phyloP scores from a whole-genome alignment of 2,113 vertebrate genomes.

The Aegithalos caudatus region DNA sequence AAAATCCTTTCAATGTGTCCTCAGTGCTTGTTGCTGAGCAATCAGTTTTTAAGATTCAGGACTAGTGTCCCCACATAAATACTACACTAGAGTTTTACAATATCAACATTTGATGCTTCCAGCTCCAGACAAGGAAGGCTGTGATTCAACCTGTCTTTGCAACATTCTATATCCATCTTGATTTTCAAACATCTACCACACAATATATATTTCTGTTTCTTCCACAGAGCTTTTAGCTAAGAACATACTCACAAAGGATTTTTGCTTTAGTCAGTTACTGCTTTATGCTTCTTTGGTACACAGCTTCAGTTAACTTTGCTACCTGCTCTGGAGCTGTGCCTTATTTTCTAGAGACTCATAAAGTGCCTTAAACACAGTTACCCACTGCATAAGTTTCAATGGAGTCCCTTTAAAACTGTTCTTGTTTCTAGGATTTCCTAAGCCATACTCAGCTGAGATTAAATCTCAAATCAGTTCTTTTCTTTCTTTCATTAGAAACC shows the following conservation, averaged over 20 bases:
- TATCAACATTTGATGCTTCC: neutral
- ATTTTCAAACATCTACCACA: neutral
- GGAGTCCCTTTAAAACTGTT: neutral
- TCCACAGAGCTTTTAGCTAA: neutral
- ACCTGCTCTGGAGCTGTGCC: neutral
- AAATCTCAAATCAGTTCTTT: neutral
- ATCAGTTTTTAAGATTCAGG: neutral
- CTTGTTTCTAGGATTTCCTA: neutral
- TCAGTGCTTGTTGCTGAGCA: neutral
- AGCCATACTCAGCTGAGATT: neutral
- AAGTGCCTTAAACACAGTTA: neutral
- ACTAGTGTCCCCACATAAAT: neutral
- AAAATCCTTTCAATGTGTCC: neutral
- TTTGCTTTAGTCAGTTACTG: neutral
- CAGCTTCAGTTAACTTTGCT: neutral
- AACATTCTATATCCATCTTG: neutral
- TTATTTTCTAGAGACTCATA: neutral
- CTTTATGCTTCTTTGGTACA: neutral
- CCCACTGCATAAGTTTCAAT: neutral
- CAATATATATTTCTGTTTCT: neutral
- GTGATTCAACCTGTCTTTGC: neutral
- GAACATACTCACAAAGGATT: neutral
- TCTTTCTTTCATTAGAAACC: neutral
- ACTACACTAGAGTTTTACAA: neutral
- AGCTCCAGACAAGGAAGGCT: neutral